Conservation (phyloP, 2,113 vertebrate species). For the Oreotragus oreotragus region DNA sequence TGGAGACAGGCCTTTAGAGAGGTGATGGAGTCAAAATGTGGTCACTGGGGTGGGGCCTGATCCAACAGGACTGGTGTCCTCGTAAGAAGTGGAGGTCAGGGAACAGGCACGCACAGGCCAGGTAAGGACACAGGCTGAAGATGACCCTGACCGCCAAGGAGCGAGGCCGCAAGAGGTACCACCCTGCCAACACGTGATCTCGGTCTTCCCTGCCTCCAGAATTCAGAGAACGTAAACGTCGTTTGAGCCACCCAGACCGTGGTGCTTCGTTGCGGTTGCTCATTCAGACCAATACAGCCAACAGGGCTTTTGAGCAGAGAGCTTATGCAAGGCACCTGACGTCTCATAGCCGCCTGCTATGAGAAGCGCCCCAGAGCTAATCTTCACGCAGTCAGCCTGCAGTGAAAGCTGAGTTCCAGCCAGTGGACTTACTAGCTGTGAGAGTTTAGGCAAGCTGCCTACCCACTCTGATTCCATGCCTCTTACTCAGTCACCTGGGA, state of each 20-base stretch:
- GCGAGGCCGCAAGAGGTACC: no score
- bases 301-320: background rate
- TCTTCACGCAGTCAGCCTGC: background rate
- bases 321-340: background rate
- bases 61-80: background rate
- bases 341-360: background rate
- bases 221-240: background rate
- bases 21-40: background rate
- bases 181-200: background rate
- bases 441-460: background rate
- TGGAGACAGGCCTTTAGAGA: background rate
- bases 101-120: background rate
- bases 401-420: background rate
- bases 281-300: background rate
- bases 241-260: background rate
- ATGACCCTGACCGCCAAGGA: background rate
- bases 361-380: background rate
- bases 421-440: background rate
- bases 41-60: background rate
- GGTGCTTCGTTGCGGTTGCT: accelerated
- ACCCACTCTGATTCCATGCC: background rate
- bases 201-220: background rate
- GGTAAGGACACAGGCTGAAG: background rate
- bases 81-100: background rate
- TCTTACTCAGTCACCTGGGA: background rate